Evolutionary conservation across 2,797 vertebrate species (phyloP).

Genomic region (Sebastes hopkinsi): DNA sequence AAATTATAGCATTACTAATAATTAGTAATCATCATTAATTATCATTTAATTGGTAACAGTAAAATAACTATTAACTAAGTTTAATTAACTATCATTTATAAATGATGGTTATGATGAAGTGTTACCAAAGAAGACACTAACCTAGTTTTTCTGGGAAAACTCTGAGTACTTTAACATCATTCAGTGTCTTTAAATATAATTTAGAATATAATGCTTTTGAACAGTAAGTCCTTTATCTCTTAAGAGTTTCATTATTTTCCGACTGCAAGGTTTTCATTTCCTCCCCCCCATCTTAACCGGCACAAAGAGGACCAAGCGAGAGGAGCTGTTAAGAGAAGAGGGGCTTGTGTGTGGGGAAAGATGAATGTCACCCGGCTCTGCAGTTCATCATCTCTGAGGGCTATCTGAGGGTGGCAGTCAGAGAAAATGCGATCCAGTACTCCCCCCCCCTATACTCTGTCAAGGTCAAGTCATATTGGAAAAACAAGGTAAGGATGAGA

Average conservation of each 20-base stretch:
- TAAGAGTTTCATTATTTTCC: constrained; percentile 7
- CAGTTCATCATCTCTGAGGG: constrained; percentile 81
- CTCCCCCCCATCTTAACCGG: neutral
- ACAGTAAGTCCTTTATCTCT: neutral
- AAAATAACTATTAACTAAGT: too few species aligned
- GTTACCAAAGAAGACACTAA: neutral
- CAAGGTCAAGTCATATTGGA: constrained; percentile 76
- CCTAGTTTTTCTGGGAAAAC: neutral
- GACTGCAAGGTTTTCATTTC: constrained; percentile 23
- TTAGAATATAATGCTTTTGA: neutral
- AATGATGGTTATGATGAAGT: too few species aligned
- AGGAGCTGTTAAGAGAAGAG: constrained; percentile 44
- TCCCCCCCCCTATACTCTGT: constrained; percentile 39
- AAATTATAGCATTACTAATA: too few species aligned
- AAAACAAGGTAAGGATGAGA: constrained; percentile 48
- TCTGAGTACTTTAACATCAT: neutral
- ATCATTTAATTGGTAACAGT: too few species aligned
- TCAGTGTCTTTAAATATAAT: neutral
- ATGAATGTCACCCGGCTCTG: constrained; percentile 75
- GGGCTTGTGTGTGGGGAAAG: constrained; percentile 64
- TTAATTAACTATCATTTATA: too few species aligned
- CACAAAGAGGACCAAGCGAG: constrained; percentile 19
- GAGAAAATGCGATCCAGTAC: constrained; percentile 65
- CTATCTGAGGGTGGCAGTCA: constrained; percentile 67
- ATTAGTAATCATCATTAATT: too few species aligned